Evolutionary conservation across 2,113 vertebrate genomes (phyloP).

Genomic region (Semnornis frantzii): DNA sequence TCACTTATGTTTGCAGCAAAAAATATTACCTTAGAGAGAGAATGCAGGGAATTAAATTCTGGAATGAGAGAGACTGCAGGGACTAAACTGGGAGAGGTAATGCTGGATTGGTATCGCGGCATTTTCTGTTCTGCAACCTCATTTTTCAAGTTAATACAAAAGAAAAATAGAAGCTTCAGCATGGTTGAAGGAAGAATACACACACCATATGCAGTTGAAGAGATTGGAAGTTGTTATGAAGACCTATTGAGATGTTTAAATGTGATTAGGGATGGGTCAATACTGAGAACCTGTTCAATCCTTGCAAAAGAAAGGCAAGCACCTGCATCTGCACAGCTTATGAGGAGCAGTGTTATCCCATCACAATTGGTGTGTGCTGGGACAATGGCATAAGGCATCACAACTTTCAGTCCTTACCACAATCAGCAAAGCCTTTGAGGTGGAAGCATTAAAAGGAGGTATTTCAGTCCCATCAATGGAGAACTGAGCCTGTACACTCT

Average conservation of each 20-base stretch:
- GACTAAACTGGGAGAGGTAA: not conserved
- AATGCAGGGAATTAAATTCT: not conserved
- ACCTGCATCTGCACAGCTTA: not conserved
- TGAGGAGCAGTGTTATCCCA: not conserved
- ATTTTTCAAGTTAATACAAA: not conserved
- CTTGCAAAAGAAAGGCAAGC: not conserved
- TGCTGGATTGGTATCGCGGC: not conserved
- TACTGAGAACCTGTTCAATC: not conserved
- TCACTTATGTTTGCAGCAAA: not conserved
- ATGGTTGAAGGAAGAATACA: not conserved
- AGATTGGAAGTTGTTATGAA: not conserved
- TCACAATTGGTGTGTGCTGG: accelerated
- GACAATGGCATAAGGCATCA: not conserved
- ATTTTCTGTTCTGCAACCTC: not conserved
- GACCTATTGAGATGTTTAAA: not conserved
- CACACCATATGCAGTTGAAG: not conserved
- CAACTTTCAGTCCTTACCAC: not conserved
- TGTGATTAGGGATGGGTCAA: not conserved
- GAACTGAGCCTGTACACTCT: not conserved
- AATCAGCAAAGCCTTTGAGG: not conserved
- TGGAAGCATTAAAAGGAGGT: not conserved
- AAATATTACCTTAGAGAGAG: not conserved
- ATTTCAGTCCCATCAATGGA: not conserved
- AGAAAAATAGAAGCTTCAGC: not conserved
- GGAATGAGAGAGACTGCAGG: not conserved